These are phyloP conservation scores for Nemapogon koenigi DNA, from an alignment of 2,888 invertebrate genomes.

Conservation along the genomic window DNA sequence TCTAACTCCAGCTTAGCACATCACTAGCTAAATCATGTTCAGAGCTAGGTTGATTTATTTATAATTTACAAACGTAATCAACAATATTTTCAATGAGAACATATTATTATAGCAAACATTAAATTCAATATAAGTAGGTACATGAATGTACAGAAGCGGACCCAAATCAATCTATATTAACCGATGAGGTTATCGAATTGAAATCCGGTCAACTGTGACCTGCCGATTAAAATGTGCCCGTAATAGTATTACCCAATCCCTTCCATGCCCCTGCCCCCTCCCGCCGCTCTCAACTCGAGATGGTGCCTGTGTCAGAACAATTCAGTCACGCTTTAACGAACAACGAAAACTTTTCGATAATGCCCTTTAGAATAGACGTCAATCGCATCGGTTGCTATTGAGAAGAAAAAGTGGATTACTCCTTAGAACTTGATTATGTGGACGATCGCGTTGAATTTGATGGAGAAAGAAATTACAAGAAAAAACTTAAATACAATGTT, in stretches of 20 bases:
- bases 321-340: constrained; percentile 21
- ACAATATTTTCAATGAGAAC: too few species aligned
- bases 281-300: constrained; percentile 18
- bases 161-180: constrained; percentile 9
- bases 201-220: constrained; percentile 36
- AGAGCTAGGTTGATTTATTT: too few species aligned
- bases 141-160: constrained; percentile 3
- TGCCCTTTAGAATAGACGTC: constrained; percentile 18
- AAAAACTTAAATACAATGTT: too few species aligned
- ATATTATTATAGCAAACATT: too few species aligned
- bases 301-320: constrained; percentile 20
- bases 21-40: too few species aligned
- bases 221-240: constrained; percentile 46
- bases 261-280: neutral
- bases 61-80: too few species aligned
- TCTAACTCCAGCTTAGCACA: neutral
- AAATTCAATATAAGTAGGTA: too few species aligned
- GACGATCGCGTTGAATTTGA: too few species aligned
- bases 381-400: too few species aligned
- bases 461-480: too few species aligned
- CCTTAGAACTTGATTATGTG: too few species aligned
- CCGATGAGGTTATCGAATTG: constrained; percentile 21
- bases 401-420: too few species aligned
- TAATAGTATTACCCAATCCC: constrained; percentile 39
- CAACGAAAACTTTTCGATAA: constrained; percentile 29